A percentile compares a stretch with the other conserved stretches of the same genome.
Evolutionary conservation across 2,888 invertebrate species (phyloP).

Genomic region (Cordilura impudica): DNA sequence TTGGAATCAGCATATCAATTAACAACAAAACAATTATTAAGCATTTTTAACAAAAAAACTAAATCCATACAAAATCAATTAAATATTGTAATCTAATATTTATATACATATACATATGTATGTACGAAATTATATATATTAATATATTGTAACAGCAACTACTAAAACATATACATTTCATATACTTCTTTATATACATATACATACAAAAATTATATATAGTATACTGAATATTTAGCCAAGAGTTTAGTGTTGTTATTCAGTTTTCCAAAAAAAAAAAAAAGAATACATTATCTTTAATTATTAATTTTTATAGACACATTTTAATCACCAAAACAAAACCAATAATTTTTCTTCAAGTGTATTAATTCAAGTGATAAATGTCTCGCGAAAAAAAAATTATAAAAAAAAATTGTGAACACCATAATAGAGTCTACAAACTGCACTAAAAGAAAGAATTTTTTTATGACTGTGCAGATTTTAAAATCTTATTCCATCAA

Average conservation of each 20-base stretch:
- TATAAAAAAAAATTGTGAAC: too few species aligned
- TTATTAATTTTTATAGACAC: background rate
- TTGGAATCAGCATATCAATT: conserved; percentile 78
- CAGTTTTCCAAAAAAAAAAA: conserved; percentile 32
- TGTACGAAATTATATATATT: too few species aligned
- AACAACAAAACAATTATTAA: conserved; percentile 65
- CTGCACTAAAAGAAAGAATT: too few species aligned
- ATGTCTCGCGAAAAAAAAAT: conserved; percentile 38
- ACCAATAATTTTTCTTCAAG: conserved; percentile 36
- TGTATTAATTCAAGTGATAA: conserved; percentile 59
- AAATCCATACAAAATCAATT: conserved; percentile 54
- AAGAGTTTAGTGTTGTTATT: conserved; percentile 66
- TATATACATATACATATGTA: conserved; percentile 9
- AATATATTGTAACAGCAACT: background rate
- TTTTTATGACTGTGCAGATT: too few species aligned
- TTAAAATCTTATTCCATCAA: too few species aligned
- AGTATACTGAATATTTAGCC: conserved; percentile 63
- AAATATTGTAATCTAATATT: conserved; percentile 34
- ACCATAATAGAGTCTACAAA: too few species aligned
- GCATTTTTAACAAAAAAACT: conserved; percentile 22
- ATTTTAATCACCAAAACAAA: background rate
- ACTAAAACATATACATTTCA: background rate
- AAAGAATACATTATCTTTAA: background rate
- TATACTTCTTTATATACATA: conserved; percentile 16
- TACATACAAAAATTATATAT: conserved; percentile 11